A percentile compares a stretch with the other conserved stretches of the same genome.
phyloP scores from a whole-genome alignment of 37 sponge, comb jelly and placozoan species.

The Mnemiopsis leidyi region DNA sequence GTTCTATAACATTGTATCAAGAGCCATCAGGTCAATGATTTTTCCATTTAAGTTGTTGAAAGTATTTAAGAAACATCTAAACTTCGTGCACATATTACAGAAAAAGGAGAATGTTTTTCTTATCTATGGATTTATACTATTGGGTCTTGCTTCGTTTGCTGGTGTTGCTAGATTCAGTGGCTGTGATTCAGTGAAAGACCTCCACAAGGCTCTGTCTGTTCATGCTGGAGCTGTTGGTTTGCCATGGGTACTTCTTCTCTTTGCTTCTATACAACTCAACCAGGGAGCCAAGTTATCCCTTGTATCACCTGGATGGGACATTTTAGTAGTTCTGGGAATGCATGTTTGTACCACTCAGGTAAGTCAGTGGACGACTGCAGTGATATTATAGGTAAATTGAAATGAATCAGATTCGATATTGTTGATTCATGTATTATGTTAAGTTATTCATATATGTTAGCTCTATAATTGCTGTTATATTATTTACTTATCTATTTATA shows the following conservation, averaged over 20 bases:
- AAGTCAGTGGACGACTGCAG: background rate
- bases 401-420: background rate
- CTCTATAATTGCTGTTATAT: too few relatives aligned
- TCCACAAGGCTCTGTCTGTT: conserved; percentile 22
- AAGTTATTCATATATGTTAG: too few relatives aligned
- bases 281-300: conserved; percentile 51
- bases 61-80: background rate
- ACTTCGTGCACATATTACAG: conserved; percentile 22
- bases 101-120: conserved; percentile 58
- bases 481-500: too few relatives aligned
- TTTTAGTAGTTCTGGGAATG: conserved; percentile 45
- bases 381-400: background rate
- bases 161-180: conserved; percentile 7
- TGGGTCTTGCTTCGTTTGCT: conserved; percentile 40
- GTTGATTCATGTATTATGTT: too few relatives aligned
- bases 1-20: background rate
- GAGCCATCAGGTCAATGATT: too few relatives aligned
- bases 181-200: conserved; percentile 28
- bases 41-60: background rate
- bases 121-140: conserved; percentile 41
- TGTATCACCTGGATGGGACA: conserved; percentile 61
- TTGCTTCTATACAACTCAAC: conserved; percentile 63
- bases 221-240: conserved; percentile 57
- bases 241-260: conserved; percentile 30
- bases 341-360: conserved; percentile 63